These are phyloP conservation scores for Sminthopsis crassicaudata DNA, from an alignment of 2,113 vertebrate genomes.

Conservation along the genomic window DNA sequence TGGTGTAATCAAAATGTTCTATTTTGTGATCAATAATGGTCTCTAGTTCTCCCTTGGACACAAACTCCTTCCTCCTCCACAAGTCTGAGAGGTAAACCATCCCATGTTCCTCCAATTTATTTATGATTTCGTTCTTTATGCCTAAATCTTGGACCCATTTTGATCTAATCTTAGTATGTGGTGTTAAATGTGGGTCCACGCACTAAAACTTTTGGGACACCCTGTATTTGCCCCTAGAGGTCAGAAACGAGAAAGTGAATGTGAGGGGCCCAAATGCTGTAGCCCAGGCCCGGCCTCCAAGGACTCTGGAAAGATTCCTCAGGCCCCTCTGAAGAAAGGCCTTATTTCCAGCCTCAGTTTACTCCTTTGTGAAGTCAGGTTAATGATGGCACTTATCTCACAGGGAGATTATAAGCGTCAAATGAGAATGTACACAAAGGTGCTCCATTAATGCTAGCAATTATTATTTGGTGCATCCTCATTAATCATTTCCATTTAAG, in stretches of 20 bases:
- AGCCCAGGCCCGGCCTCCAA: background rate
- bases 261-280: background rate
- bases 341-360: background rate
- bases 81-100: no score
- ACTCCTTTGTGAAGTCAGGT: background rate
- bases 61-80: no score
- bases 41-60: no score
- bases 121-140: no score
- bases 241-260: background rate
- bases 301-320: background rate
- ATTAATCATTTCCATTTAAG: background rate
- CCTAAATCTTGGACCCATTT: no score
- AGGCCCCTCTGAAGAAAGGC: background rate
- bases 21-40: no score
- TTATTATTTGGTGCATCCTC: background rate
- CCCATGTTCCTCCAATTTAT: no score
- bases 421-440: background rate
- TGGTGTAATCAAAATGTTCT: no score
- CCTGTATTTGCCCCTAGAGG: background rate
- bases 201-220: background rate
- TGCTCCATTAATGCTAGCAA: background rate
- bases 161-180: no score
- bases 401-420: background rate
- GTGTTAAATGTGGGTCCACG: no score
- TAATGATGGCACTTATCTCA: background rate